A percentile compares a stretch with the other conserved stretches of the same genome.
phyloP scores from a whole-genome alignment of 2,797 vertebrate species.

The Trachops cirrhosus region DNA sequence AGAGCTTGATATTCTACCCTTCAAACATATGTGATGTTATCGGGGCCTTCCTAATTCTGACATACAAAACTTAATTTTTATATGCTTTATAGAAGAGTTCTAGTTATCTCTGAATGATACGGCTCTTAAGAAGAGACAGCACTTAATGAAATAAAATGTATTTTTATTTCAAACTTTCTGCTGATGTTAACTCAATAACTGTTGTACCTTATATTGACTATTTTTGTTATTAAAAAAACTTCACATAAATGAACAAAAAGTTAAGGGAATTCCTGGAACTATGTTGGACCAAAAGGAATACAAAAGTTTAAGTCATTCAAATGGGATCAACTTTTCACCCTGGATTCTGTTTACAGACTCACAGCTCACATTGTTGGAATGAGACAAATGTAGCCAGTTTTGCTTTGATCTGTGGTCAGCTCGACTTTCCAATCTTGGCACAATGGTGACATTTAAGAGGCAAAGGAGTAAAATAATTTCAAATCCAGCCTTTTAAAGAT shows the following conservation, averaged over 20 bases:
- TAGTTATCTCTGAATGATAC: neutral
- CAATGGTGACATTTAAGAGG: constrained; percentile 70
- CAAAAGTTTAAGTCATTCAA: constrained; percentile 31
- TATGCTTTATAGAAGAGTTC: neutral
- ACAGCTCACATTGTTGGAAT: constrained; percentile 50
- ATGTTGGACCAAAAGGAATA: constrained; percentile 20
- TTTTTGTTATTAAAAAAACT: neutral
- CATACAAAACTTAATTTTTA: neutral
- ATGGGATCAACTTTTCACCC: constrained; percentile 67
- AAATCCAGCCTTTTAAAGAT: constrained; percentile 65
- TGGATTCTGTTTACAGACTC: constrained; percentile 64
- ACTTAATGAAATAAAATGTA: neutral
- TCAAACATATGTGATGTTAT: neutral
- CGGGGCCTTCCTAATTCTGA: neutral
- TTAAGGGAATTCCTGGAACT: constrained; percentile 15
- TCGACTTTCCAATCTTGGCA: constrained; percentile 64
- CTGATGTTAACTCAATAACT: neutral
- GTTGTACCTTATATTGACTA: neutral
- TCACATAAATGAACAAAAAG: neutral
- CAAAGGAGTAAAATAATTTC: constrained; percentile 69
- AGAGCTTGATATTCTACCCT: neutral
- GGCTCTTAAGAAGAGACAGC: neutral
- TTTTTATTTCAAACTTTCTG: constrained; percentile 1
- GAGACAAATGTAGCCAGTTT: constrained; percentile 62
- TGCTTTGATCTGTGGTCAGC: constrained; percentile 71